Evolutionary conservation across 2,888 invertebrate species (phyloP).

Genomic region (Ophioninae sp.): DNA sequence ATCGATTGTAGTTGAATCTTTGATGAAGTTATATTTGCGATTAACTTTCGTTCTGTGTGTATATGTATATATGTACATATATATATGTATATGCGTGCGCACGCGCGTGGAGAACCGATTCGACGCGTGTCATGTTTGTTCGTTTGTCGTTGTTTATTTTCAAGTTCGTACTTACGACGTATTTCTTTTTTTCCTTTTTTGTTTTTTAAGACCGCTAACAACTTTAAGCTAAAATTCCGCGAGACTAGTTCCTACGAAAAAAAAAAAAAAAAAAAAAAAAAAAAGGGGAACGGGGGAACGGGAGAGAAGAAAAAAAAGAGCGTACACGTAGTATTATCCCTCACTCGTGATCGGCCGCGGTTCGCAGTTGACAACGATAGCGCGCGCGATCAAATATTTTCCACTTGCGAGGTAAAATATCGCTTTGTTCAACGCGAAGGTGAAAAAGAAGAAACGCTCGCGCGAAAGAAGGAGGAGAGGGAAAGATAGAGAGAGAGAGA

Average conservation of each 20-base stretch:
- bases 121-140: conserved; percentile 9
- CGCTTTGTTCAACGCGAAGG: neutral
- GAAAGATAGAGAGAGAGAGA: neutral
- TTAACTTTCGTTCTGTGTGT: neutral
- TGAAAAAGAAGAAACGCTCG: neutral
- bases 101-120: neutral
- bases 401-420: conserved; percentile 18
- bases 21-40: conserved; percentile 19
- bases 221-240: conserved; percentile 22
- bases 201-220: neutral
- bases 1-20: conserved; percentile 32
- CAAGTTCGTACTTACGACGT: conserved; percentile 23
- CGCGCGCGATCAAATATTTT: conserved; percentile 21
- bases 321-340: conserved; percentile 33
- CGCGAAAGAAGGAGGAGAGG: neutral
- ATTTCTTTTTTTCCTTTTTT: conserved; percentile 25
- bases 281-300: no score
- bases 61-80: conserved; percentile 5
- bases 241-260: conserved; percentile 45
- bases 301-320: neutral
- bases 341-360: conserved; percentile 7
- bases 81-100: neutral
- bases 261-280: conserved; percentile 3
- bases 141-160: neutral
- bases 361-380: neutral